A percentile compares a stretch with the other conserved stretches of the same genome.
These are phyloP conservation scores for Danio aesculapii DNA, from an alignment of 2,797 vertebrate genomes.

Conservation along the genomic window DNA sequence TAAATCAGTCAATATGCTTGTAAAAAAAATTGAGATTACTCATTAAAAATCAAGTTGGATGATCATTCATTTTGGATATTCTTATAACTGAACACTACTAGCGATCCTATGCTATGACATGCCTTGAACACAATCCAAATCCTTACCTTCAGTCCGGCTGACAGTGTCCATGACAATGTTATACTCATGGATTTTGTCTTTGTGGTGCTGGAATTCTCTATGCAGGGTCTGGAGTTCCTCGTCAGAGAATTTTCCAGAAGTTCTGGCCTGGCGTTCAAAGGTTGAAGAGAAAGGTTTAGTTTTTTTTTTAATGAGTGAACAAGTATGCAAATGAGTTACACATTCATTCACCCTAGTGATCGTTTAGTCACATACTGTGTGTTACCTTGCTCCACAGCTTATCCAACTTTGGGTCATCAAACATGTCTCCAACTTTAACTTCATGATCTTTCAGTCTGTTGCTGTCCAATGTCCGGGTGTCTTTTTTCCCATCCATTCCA, in stretches of 20 bases:
- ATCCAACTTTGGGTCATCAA: conserved; percentile 92
- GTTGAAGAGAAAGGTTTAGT: background rate
- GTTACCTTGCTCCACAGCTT: conserved; percentile 96
- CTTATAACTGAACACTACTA: background rate
- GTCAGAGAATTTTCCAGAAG: conserved; percentile 89
- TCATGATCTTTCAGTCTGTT: conserved; percentile 87
- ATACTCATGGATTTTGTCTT: conserved; percentile 91
- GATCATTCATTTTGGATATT: background rate
- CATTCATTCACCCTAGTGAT: background rate
- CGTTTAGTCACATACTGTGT: background rate
- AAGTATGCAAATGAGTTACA: conserved; percentile 8
- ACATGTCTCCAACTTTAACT: conserved; percentile 78
- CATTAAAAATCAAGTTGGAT: too few relatives aligned
- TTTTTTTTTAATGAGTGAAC: background rate
- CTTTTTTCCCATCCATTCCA: conserved; percentile 92
- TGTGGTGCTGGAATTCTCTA: conserved; percentile 93
- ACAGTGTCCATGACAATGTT: conserved; percentile 90
- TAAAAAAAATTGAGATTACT: too few relatives aligned
- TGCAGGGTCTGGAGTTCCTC: conserved; percentile 90
- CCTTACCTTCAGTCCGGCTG: conserved; percentile 89
- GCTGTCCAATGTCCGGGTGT: conserved; percentile 79
- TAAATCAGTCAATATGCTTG: too few relatives aligned
- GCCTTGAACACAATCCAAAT: background rate
- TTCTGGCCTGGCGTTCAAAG: conserved; percentile 81
- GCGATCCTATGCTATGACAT: background rate